phyloP scores from a whole-genome alignment of 2,888 invertebrate species.

The Xestobium rufovillosum region DNA sequence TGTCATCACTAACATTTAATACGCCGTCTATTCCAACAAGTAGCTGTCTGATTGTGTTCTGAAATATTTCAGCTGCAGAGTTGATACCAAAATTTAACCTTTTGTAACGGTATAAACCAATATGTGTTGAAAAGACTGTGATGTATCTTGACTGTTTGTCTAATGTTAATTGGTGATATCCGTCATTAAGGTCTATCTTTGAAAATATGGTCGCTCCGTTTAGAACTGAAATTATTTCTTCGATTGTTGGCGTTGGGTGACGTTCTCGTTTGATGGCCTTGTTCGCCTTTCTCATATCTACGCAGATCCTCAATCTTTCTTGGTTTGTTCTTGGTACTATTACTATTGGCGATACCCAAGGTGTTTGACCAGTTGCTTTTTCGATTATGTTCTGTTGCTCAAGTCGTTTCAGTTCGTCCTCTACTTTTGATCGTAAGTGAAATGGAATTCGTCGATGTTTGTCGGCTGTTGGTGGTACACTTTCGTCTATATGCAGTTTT shows the following conservation, averaged over 20 bases:
- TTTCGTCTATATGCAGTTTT: constrained; percentile 19
- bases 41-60: constrained; percentile 34
- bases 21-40: constrained; percentile 29
- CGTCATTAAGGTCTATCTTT: constrained; percentile 34
- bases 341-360: constrained; percentile 23
- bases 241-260: constrained; percentile 21
- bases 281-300: constrained; percentile 22
- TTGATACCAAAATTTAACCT: constrained; percentile 35
- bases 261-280: constrained; percentile 22
- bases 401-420: constrained; percentile 15
- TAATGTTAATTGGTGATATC: constrained; percentile 36
- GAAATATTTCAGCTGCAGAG: constrained; percentile 41
- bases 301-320: constrained; percentile 16
- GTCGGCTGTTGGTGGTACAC: constrained; percentile 16
- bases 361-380: constrained; percentile 17
- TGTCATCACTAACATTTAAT: constrained; percentile 36
- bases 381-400: constrained; percentile 21
- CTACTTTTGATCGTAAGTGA: constrained; percentile 15
- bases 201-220: constrained; percentile 21
- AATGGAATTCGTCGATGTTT: constrained; percentile 20
- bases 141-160: constrained; percentile 29
- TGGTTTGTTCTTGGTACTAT: constrained; percentile 21
- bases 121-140: constrained; percentile 36
- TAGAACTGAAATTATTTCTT: constrained; percentile 19
- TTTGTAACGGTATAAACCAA: constrained; percentile 36